A percentile compares a stretch with the other conserved stretches of the same genome.
phyloP scores from a whole-genome alignment of 2,797 vertebrate genomes.

The Acestrorhynchus altus region DNA sequence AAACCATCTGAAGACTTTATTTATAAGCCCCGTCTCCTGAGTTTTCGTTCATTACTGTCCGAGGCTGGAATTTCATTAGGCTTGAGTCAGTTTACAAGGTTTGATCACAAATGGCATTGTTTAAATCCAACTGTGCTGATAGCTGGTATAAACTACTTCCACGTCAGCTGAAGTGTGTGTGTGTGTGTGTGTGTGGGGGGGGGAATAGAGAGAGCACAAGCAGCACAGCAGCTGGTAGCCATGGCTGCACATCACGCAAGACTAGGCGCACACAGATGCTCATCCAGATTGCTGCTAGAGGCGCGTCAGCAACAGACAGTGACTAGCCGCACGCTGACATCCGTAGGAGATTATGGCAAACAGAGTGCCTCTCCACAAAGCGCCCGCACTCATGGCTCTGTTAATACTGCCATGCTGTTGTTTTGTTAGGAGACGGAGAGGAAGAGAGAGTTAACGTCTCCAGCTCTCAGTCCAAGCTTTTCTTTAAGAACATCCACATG shows the following conservation, averaged over 20 bases:
- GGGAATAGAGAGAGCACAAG: constrained; percentile 43
- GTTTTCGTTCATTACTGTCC: background rate
- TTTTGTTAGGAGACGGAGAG: constrained; percentile 53
- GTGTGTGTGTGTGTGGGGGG: constrained; percentile 23
- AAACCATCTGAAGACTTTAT: background rate
- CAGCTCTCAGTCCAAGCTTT: constrained; percentile 54
- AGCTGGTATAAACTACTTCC: constrained; percentile 27
- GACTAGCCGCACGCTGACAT: constrained; percentile 61
- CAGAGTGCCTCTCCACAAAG: constrained; percentile 57
- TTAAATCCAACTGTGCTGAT: constrained; percentile 44
- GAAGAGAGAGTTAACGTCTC: constrained; percentile 53
- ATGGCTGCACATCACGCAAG: constrained; percentile 61
- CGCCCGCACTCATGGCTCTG: constrained; percentile 53
- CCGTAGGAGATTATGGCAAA: constrained; percentile 64
- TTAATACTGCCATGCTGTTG: constrained; percentile 65
- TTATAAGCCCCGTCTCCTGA: background rate
- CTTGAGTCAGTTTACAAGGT: constrained; percentile 2
- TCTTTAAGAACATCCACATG: constrained; percentile 52
- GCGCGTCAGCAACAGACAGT: constrained; percentile 62
- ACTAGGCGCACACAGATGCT: constrained; percentile 64
- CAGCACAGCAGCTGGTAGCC: constrained; percentile 61
- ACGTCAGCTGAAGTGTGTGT: constrained; percentile 51
- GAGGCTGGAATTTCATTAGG: background rate
- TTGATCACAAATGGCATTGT: constrained; percentile 23
- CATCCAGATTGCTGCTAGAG: constrained; percentile 66